These are phyloP conservation scores for Alviniconcha marisindica DNA, from an alignment of 1,140 invertebrate genomes.

Conservation along the genomic window DNA sequence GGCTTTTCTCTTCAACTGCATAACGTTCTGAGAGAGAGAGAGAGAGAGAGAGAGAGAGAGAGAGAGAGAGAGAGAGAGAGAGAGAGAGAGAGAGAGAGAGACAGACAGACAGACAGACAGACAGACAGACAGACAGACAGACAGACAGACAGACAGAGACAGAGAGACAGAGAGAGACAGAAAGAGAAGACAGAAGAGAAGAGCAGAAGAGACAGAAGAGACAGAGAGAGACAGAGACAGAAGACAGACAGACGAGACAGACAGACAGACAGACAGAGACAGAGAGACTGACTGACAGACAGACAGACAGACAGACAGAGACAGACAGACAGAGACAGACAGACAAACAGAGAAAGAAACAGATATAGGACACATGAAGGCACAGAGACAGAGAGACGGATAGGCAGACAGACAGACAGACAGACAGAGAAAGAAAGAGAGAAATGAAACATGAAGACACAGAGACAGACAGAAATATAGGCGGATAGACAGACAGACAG, in stretches of 20 bases:
- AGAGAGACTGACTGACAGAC: background rate
- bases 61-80: conserved; percentile 41
- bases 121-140: no score
- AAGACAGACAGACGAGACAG: conserved; percentile 26
- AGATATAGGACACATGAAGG: background rate
- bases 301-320: background rate
- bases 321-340: background rate
- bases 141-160: no score
- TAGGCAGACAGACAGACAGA: background rate
- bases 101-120: background rate
- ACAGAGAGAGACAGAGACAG: conserved; percentile 35
- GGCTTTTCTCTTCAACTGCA: no score
- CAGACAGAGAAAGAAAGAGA: background rate
- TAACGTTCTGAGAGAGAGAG: conserved; percentile 40
- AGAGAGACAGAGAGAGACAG: conserved; percentile 3
- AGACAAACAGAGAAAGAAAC: background rate
- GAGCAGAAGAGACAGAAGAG: conserved; percentile 27
- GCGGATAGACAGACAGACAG: background rate
- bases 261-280: background rate
- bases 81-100: conserved; percentile 28
- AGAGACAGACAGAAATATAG: background rate
- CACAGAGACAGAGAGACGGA: background rate
- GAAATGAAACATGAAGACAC: background rate
- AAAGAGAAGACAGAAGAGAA: background rate
- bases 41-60: conserved; percentile 42